Conservation (phyloP, 2,888 invertebrate species). For the Adelognathus sp. region DNA sequence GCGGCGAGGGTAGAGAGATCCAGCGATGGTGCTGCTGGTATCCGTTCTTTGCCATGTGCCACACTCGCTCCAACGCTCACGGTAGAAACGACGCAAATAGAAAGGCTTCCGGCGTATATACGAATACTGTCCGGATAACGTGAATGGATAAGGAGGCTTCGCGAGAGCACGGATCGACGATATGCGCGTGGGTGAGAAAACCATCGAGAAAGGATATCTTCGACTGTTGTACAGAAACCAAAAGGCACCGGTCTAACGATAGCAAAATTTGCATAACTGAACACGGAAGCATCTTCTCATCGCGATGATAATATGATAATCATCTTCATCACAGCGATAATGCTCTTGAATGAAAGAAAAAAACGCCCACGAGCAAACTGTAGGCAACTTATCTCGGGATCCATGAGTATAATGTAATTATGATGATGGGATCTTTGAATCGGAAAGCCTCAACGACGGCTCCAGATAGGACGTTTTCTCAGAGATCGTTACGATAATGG, state of each 20-base stretch:
- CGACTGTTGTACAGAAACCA: conserved; percentile 12
- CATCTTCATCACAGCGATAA: neutral
- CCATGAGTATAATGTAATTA: neutral
- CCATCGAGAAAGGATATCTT: conserved; percentile 29
- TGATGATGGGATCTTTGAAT: neutral
- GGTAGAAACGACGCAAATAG: conserved; percentile 30
- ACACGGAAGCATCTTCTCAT: neutral
- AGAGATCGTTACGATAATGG: conserved; percentile 12
- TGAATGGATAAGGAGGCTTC: conserved; percentile 55
- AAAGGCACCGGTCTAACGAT: neutral
- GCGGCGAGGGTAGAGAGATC: conserved; percentile 36
- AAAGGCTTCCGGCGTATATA: conserved; percentile 53
- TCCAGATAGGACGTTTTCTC: neutral
- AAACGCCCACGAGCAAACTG: neutral
- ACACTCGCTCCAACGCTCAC: conserved; percentile 20
- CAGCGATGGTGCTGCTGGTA: conserved; percentile 43
- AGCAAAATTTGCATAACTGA: neutral
- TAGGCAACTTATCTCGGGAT: neutral
- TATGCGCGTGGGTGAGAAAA: conserved; percentile 47
- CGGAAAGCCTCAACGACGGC: conserved; percentile 1
- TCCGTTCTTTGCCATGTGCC: conserved; percentile 34
- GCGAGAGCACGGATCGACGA: conserved; percentile 36
- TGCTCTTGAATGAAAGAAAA: neutral
- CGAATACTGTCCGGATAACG: conserved; percentile 55
- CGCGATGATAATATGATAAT: neutral